Conservation (phyloP, 2,113 vertebrate species). For the Oreochromis tanganicae region DNA sequence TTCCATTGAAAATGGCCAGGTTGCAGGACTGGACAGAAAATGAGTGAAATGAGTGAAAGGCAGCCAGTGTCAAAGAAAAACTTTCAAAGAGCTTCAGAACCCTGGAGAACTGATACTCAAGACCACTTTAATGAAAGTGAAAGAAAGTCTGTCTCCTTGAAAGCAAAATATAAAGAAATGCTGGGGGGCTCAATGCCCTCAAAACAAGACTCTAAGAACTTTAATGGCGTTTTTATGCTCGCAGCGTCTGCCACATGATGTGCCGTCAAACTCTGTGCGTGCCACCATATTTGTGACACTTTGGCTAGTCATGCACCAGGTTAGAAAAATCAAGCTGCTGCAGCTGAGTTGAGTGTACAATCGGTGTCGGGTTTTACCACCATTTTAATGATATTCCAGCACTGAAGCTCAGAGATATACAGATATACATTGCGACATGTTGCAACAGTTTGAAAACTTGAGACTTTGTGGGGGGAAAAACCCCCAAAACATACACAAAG, state of each 20-base stretch:
- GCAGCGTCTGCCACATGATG: not conserved
- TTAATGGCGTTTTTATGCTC: not conserved
- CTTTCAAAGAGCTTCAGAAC: not conserved
- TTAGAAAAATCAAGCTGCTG: not conserved
- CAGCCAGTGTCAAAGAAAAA: not conserved
- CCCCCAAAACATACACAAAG: not conserved
- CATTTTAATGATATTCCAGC: not conserved
- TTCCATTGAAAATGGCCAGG: not conserved
- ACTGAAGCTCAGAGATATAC: not conserved
- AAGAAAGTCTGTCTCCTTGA: not conserved
- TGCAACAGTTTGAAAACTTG: not conserved
- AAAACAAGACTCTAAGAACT: not conserved
- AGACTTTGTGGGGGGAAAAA: not conserved
- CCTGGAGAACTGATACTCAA: not conserved
- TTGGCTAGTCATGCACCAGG: not conserved
- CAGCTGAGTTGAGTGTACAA: not conserved
- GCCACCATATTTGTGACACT: not conserved
- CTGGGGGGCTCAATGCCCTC: not conserved
- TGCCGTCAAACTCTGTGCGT: not conserved
- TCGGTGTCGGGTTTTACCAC: not conserved
- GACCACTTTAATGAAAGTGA: not conserved
- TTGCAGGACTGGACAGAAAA: not conserved
- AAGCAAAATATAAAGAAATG: not conserved
- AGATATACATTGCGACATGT: not conserved
- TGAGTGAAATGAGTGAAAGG: not conserved